phyloP scores from a whole-genome alignment of 2,888 invertebrate genomes.

The Agrochola lota region DNA sequence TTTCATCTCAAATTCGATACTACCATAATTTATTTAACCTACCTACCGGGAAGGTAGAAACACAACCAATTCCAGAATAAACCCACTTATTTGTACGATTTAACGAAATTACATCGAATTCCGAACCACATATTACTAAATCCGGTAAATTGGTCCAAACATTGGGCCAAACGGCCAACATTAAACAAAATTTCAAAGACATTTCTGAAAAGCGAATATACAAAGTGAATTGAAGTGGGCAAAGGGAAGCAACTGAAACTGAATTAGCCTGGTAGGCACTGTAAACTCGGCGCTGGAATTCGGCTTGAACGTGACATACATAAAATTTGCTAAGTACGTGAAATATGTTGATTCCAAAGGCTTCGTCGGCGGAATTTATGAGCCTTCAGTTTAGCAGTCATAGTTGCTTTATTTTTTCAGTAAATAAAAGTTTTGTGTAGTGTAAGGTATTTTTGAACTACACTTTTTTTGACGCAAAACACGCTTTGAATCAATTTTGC shows the following conservation, averaged over 20 bases:
- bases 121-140: conserved; percentile 39
- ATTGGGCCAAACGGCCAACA: conserved; percentile 62
- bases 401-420: conserved; percentile 30
- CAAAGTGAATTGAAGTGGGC: conserved; percentile 70
- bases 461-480: not conserved
- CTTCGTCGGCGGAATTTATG: conserved; percentile 51
- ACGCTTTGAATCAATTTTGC: not conserved
- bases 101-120: conserved; percentile 47
- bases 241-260: conserved; percentile 71
- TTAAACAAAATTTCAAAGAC: conserved; percentile 66
- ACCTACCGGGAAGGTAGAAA: conserved; percentile 17
- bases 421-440: conserved; percentile 10
- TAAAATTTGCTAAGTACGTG: conserved; percentile 68
- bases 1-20: conserved; percentile 2
- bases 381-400: conserved; percentile 32
- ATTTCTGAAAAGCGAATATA: conserved; percentile 60
- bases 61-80: conserved; percentile 24
- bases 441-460: not conserved
- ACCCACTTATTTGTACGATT: conserved; percentile 39
- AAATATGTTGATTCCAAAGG: conserved; percentile 67
- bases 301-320: conserved; percentile 73
- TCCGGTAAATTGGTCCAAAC: conserved; percentile 57
- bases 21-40: conserved; percentile 14
- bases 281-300: conserved; percentile 71
- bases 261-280: conserved; percentile 73